A percentile compares a stretch with the other conserved stretches of the same genome.
Evolutionary conservation across 1,140 invertebrate species (phyloP).

Genomic region (Meteorus sp.): DNA sequence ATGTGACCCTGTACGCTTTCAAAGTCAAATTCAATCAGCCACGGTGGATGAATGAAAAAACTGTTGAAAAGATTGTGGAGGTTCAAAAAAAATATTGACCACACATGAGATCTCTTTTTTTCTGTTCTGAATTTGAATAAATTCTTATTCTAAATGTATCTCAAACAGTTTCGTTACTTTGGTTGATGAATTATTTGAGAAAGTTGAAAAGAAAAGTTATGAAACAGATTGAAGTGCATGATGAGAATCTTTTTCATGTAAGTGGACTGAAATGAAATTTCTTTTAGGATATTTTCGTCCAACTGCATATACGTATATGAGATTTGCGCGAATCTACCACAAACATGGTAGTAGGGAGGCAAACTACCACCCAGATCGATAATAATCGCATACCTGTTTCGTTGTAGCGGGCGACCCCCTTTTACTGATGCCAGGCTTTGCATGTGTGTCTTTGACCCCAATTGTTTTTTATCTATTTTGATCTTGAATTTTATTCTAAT

Average conservation of each 20-base stretch:
- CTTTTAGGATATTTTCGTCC: too few species aligned
- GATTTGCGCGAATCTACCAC: constrained; percentile 14
- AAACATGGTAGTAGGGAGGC: not conserved
- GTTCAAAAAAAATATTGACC: too few species aligned
- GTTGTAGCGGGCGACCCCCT: constrained; percentile 20
- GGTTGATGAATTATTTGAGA: too few species aligned
- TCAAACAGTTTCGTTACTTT: too few species aligned
- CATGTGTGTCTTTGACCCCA: constrained; percentile 24
- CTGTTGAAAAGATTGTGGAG: not conserved
- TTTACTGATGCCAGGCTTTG: constrained; percentile 17
- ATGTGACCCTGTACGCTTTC: constrained; percentile 7
- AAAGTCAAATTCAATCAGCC: constrained; percentile 22
- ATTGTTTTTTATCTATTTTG: constrained; percentile 11
- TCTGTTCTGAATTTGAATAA: too few species aligned
- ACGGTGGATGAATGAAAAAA: not conserved
- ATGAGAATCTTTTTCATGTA: not conserved
- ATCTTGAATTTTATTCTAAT: not conserved
- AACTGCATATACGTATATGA: too few species aligned
- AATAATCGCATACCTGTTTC: constrained; percentile 26
- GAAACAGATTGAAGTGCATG: not conserved
- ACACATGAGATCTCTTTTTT: too few species aligned
- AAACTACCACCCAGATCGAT: constrained; percentile 19
- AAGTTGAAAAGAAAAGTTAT: too few species aligned
- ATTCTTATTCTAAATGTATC: too few species aligned
- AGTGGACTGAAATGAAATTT: not conserved